Conservation (phyloP, 2,797 vertebrate genomes). For the Poecile montanus region DNA sequence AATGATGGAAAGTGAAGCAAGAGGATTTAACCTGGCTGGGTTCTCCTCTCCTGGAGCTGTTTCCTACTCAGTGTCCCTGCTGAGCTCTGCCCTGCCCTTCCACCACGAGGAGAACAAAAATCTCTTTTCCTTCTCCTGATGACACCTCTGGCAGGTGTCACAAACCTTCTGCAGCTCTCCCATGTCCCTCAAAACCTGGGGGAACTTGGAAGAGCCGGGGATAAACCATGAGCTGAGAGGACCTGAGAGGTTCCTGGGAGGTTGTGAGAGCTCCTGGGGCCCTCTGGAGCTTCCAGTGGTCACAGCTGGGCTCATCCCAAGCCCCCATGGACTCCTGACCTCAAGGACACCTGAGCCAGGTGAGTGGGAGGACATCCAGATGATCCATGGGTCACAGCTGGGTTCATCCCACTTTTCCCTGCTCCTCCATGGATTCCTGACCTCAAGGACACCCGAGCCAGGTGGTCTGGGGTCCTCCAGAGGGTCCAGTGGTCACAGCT, state of each 20-base stretch:
- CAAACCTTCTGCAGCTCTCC: neutral
- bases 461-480: neutral
- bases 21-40: neutral
- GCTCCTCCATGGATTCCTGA: too few species aligned
- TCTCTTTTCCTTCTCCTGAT: neutral
- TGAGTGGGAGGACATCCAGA: too few species aligned
- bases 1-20: neutral
- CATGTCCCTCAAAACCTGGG: rapidly evolving
- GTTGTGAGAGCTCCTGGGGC: neutral
- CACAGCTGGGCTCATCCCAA: too few species aligned
- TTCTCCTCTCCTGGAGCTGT: neutral
- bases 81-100: neutral
- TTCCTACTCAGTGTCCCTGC: neutral
- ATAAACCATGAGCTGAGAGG: neutral
- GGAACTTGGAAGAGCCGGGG: neutral
- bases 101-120: neutral
- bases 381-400: too few species aligned
- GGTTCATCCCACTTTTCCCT: too few species aligned
- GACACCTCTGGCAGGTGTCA: neutral
- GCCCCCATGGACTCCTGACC: too few species aligned
- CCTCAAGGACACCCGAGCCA: too few species aligned
- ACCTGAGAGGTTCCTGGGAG: neutral
- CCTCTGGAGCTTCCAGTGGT: too few species aligned
- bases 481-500: neutral
- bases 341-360: too few species aligned